Evolutionary conservation across 2,888 invertebrate genomes (phyloP).

Genomic region (Drosophila fungiperda): DNA sequence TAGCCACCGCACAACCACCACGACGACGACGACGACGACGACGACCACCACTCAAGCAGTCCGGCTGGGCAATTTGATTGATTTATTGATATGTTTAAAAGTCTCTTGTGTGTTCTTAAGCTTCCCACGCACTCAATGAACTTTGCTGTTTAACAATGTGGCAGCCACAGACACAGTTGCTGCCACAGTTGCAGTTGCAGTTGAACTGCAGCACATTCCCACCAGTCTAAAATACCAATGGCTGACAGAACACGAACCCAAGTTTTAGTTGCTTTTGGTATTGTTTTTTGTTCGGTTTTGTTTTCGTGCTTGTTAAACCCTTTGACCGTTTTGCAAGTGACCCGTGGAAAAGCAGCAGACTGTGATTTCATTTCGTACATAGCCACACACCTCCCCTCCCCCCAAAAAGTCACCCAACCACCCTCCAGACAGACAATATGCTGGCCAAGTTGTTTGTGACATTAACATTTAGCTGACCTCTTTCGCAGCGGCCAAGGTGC

Average conservation of each 20-base stretch:
- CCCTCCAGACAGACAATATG: conserved; percentile 56
- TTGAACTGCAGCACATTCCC: conserved; percentile 51
- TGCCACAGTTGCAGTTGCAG: neutral
- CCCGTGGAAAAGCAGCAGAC: conserved; percentile 66
- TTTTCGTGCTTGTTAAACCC: conserved; percentile 51
- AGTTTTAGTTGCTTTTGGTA: conserved; percentile 27
- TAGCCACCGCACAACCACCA: conserved; percentile 13
- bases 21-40: neutral
- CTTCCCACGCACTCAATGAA: conserved; percentile 80
- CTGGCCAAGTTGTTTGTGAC: conserved; percentile 69
- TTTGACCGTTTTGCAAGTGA: conserved; percentile 76
- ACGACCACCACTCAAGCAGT: neutral
- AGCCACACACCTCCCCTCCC: conserved; percentile 11
- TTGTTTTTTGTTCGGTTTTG: conserved; percentile 18
- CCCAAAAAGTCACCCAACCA: conserved; percentile 12
- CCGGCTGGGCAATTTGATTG: conserved; percentile 55
- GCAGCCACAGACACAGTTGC: neutral
- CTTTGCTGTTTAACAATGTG: conserved; percentile 61
- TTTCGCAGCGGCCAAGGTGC: conserved; percentile 80
- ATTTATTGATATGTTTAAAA: conserved; percentile 59
- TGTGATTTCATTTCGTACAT: conserved; percentile 67
- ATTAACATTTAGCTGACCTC: conserved; percentile 82
- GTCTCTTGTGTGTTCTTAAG: conserved; percentile 35
- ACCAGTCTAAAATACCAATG: conserved; percentile 68
- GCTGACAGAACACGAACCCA: conserved; percentile 4